These are phyloP conservation scores for Chesias legatella DNA, from an alignment of 2,888 invertebrate species.

Conservation along the genomic window DNA sequence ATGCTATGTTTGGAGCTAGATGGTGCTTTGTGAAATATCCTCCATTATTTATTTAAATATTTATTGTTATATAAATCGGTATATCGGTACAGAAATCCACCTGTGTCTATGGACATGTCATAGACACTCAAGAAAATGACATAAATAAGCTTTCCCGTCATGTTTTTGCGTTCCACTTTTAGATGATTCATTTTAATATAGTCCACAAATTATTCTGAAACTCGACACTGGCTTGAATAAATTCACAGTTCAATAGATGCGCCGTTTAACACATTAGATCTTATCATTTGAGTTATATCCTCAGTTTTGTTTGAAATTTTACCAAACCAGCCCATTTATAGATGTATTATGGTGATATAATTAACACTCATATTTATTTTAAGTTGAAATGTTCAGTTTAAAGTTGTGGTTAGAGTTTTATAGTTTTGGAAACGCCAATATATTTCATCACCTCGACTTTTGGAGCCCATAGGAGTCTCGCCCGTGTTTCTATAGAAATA, in stretches of 20 bases:
- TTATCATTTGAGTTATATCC: conserved; percentile 18
- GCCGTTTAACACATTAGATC: conserved; percentile 13
- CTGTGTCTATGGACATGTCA: no score
- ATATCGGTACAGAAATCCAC: no score
- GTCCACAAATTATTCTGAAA: conserved; percentile 17
- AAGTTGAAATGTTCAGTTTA: conserved; percentile 18
- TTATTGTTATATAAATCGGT: no score
- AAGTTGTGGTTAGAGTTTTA: conserved; percentile 20
- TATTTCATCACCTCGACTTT: background rate
- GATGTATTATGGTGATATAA: conserved; percentile 17
- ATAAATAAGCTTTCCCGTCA: conserved; percentile 5
- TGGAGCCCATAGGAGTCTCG: no score
- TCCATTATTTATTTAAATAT: no score
- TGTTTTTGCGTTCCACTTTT: conserved; percentile 10
- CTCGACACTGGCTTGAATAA: conserved; percentile 15
- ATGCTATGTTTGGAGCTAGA: no score
- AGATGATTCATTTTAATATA: conserved; percentile 4
- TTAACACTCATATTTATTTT: conserved; percentile 21
- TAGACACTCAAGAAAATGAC: no score
- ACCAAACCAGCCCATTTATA: conserved; percentile 15
- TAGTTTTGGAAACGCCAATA: conserved; percentile 15
- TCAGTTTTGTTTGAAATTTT: background rate
- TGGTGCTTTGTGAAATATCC: no score
- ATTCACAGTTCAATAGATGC: conserved; percentile 3
- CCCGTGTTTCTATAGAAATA: no score